Base-by-base conservation (phyloP, 2,113 vertebrate species). In the Diglossa brunneiventris region DNA sequence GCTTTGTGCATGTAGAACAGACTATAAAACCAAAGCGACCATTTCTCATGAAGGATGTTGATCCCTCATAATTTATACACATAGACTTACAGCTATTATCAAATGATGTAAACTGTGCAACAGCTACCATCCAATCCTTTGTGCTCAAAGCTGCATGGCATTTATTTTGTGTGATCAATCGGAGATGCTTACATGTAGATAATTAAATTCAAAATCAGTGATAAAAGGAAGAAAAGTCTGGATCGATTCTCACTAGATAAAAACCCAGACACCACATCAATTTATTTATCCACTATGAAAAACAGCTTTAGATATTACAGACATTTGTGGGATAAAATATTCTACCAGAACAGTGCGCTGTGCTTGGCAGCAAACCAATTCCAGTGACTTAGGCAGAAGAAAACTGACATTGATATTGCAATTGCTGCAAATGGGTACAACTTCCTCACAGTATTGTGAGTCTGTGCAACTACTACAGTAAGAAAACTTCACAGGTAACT, bases 151-250 rank as follows among this genome's bases (percentile, higher is more conserved):
- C 22, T 85, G 53, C 10, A 35, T 0, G 3, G 59, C 13, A 69
- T 68, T 80, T 83, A 35, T 66, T 46, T 41, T 66, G 59, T 47
- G 42, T 2, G 3, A 69, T 77, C 79, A 83, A 37, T 66, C 0
- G 2, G 39, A 80, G 42, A 85, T 58, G 55, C n/a, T 86, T 62
- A 69, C 20, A 21, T 49, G 26, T 14, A 67, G 47, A 69, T 79
- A 82, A 96, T 58, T 80, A 64, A 89, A 89, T 91, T 72, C 58
- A 87, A 81, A 90, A 90, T 66, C 47, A 70, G 50, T 74, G 72
- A 93, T 35, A 85, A 83, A 87, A 88, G 42, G 33, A 84, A 91
- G 52, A 67, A n/a, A 81, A 46, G 11, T 77, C 39, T 4, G 3
- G 24, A 92, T 91, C 1, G 0, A 86, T 92, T 90, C 72, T 63